Base-by-base conservation (phyloP, 2,113 vertebrate species). In the Alligator mississippiensis region DNA sequence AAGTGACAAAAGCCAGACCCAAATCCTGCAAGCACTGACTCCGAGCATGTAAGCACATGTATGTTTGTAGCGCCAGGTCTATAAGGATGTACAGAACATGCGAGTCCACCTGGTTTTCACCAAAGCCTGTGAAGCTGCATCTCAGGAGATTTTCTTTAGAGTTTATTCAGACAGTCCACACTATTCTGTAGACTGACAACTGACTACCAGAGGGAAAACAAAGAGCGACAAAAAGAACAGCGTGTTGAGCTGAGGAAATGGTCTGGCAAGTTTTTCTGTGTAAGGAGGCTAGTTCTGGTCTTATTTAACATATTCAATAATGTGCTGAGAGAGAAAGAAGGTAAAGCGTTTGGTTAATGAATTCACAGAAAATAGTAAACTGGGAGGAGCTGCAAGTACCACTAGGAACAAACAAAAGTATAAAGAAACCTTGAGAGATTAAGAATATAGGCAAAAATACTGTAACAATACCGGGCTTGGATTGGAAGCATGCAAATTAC, bases 281-380 rank as follows among this genome's bases (percentile, higher is more conserved):
- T 61, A 55, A 9, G 77, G 13, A 83, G 17, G 90, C 87, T 68
- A 92, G 47, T 93, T 94, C 85, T 94, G 34, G 77, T 94, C 93
- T 94, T 90, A 68, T 88, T 95, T 89, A 93, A 89, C 21, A 54
- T 90, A 93, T 96, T 94, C 59, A 85, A 54, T 75, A 87, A 93
- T 82, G 94, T 87, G 75, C 75, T 89, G 80, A 97, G 93, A 95
- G 84, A 95, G n/a, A n/a, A 34, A 47, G 21, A 74, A 74, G 91
- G 91, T 84, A 94, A 96, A 90, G 93, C 70, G 91, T 90, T 85
- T 96, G 96, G 95, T 96, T 93, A 96, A 97, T 85, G 87, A 97
- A 82, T 93, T 95, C 92, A 96, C 93, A 96, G 11, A 47, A 21
- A 19, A 93, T 96, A 95, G 80, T 93, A 96, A 96, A 96, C 94